Conservation (phyloP, 2,888 invertebrate species). For the Nymphalis urticae region DNA sequence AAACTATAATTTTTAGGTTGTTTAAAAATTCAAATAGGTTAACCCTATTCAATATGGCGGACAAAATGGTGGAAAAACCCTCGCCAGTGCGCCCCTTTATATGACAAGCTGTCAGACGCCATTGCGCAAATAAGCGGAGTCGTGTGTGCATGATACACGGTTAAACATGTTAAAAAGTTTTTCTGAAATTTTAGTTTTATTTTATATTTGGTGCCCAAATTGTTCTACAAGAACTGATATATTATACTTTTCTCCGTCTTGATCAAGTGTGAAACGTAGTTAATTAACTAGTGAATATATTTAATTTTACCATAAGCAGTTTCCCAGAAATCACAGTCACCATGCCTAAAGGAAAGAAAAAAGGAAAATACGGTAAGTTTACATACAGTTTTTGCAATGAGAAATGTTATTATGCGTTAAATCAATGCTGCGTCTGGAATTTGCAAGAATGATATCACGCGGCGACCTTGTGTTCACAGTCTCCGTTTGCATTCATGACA, state of each 20-base stretch:
- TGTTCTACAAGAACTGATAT: conserved; percentile 86
- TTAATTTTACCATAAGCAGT: conserved; percentile 77
- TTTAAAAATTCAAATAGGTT: conserved; percentile 39
- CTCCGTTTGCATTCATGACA: conserved; percentile 62
- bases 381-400: conserved; percentile 30
- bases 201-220: conserved; percentile 87
- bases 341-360: conserved; percentile 90
- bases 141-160: conserved; percentile 76
- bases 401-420: conserved; percentile 32
- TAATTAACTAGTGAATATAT: conserved; percentile 79
- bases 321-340: conserved; percentile 60
- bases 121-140: conserved; percentile 72
- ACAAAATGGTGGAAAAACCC: conserved; percentile 39
- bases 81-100: conserved; percentile 41
- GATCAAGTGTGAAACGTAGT: conserved; percentile 83
- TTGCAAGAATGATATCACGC: conserved; percentile 74
- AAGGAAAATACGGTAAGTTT: conserved; percentile 86
- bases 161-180: conserved; percentile 89
- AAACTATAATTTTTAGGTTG: conserved; percentile 7
- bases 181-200: conserved; percentile 85
- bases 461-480: conserved; percentile 74
- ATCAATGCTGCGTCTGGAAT: conserved; percentile 46
- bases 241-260: conserved; percentile 90
- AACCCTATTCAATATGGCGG: conserved; percentile 63
- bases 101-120: conserved; percentile 61